These are phyloP conservation scores for Rhimphoctona megacephalus DNA, from an alignment of 2,888 invertebrate genomes.

Conservation along the genomic window DNA sequence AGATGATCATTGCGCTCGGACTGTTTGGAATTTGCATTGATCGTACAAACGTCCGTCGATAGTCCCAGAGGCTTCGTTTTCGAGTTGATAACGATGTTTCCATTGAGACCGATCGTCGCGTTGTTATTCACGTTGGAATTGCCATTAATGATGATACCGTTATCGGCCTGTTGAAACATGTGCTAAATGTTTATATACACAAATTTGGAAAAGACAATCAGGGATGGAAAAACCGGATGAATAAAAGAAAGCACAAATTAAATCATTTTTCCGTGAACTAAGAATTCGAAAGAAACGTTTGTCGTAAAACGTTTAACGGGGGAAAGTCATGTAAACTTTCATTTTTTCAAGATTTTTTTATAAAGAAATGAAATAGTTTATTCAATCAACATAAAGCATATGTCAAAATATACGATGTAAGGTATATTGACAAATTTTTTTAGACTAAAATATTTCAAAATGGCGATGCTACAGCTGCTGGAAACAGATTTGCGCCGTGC, in stretches of 20 bases:
- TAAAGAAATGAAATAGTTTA: too few relatives aligned
- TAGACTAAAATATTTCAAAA: too few relatives aligned
- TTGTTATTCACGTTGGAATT: conserved; percentile 75
- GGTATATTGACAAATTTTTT: too few relatives aligned
- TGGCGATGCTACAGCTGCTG: too few relatives aligned
- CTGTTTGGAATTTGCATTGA: conserved; percentile 71
- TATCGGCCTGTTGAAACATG: conserved; percentile 82
- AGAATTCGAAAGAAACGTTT: not conserved
- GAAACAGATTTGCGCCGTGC: too few relatives aligned
- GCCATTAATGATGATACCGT: conserved; percentile 74
- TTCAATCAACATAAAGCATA: too few relatives aligned
- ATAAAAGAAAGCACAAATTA: not conserved
- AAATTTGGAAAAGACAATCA: conserved; percentile 1
- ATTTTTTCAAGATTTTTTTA: too few relatives aligned
- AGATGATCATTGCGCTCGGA: conserved; percentile 71
- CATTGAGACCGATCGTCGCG: conserved; percentile 75
- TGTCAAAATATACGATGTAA: too few relatives aligned
- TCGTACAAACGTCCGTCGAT: conserved; percentile 71
- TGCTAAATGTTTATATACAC: conserved; percentile 1
- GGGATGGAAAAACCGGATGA: not conserved
- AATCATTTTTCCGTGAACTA: not conserved
- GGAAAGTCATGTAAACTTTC: too few relatives aligned
- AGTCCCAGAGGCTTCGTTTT: conserved; percentile 65
- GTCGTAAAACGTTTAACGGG: not conserved
- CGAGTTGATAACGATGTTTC: conserved; percentile 72